Evolutionary conservation across 2,113 vertebrate genomes (phyloP).

Genomic region (Strix uralensis): DNA sequence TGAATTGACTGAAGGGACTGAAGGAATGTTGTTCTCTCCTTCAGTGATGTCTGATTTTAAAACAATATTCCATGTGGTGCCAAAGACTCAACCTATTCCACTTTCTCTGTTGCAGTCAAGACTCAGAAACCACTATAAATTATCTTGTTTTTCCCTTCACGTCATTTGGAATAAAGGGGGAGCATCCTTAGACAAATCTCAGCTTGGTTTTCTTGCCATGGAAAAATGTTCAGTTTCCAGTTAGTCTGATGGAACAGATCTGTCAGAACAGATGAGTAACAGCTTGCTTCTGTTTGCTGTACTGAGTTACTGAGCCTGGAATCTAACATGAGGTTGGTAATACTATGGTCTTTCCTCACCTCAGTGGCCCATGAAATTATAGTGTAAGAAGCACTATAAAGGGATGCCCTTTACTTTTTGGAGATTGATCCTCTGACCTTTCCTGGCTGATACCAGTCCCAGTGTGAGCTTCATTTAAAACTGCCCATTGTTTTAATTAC

Average conservation of each 20-base stretch:
- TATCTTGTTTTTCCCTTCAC: not conserved
- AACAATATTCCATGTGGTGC: not conserved
- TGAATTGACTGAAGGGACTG: not conserved
- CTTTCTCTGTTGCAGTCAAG: not conserved
- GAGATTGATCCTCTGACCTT: not conserved
- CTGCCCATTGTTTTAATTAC: not conserved
- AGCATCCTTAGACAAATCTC: not conserved
- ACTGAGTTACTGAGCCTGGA: not conserved
- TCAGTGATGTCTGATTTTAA: not conserved
- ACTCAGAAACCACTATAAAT: not conserved
- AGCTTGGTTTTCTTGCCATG: not conserved
- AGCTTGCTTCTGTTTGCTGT: not conserved
- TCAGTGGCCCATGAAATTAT: accelerated
- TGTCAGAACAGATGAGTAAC: not conserved
- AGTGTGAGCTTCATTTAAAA: not conserved
- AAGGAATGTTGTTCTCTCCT: not conserved
- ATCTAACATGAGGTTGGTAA: not conserved
- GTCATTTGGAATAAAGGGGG: not conserved
- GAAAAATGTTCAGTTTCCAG: not conserved
- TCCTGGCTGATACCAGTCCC: not conserved
- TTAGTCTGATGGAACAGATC: not conserved
- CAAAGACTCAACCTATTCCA: not conserved
- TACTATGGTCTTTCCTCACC: not conserved
- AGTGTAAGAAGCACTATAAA: not conserved
- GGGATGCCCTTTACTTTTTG: not conserved